Percentiles rank a stretch among this genome's conserved stretches.
Conservation (phyloP, 2,888 invertebrate species). For the Eremobia ochroleuca region DNA sequence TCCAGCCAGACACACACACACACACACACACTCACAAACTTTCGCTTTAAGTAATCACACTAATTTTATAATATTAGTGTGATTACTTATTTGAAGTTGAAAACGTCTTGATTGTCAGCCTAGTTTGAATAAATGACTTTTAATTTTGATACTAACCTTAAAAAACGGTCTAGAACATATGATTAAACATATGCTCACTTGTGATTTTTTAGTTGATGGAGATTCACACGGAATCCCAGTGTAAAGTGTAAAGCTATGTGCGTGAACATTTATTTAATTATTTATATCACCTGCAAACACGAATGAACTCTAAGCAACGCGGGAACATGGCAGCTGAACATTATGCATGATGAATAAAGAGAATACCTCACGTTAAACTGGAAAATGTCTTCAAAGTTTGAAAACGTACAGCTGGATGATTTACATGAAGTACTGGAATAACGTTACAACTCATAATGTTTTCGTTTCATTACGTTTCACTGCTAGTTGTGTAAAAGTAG, state of each 20-base stretch:
- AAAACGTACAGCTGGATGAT: slow-evolving; percentile 43
- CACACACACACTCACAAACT: too few relatives aligned
- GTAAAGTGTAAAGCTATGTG: slow-evolving; percentile 36
- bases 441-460: slow-evolving; percentile 63
- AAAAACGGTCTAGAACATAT: neutral
- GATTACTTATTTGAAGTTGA: neutral
- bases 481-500: slow-evolving; percentile 43
- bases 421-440: slow-evolving; percentile 46
- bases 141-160: neutral
- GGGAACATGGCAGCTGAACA: slow-evolving; percentile 57
- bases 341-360: slow-evolving; percentile 63
- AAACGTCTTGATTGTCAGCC: too few relatives aligned
- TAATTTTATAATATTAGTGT: too few relatives aligned
- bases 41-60: too few relatives aligned
- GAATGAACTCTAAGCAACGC: slow-evolving; percentile 60
- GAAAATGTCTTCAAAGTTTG: slow-evolving; percentile 58
- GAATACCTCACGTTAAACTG: slow-evolving; percentile 57
- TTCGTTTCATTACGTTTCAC: slow-evolving; percentile 66
- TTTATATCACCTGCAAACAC: slow-evolving; percentile 59
- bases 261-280: slow-evolving; percentile 59
- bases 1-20: too few relatives aligned
- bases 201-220: slow-evolving; percentile 1
- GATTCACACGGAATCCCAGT: slow-evolving; percentile 16
- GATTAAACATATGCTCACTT: neutral
- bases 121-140: neutral